phyloP scores from a whole-genome alignment of 2,797 vertebrate genomes.

The Myotis daubentonii region DNA sequence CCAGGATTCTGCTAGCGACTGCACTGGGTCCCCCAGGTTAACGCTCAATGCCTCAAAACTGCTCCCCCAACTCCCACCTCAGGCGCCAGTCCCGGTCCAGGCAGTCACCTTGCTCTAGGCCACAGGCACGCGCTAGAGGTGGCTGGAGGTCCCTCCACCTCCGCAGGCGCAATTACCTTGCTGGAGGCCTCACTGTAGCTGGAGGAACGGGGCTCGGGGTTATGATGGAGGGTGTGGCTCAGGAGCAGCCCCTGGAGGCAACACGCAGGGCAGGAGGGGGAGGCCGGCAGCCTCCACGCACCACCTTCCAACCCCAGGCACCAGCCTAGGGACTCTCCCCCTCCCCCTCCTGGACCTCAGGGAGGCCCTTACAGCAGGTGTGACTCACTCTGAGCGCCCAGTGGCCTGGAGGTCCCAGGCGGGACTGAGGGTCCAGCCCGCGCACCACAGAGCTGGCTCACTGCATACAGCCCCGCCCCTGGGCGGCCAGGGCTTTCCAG shows the following conservation, averaged over 20 bases:
- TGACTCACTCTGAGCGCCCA: too few relatives aligned
- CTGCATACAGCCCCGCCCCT: not conserved
- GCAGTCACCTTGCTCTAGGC: too few relatives aligned
- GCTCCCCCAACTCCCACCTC: not conserved
- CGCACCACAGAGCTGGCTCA: not conserved
- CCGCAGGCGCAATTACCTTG: not conserved
- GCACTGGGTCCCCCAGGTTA: not conserved
- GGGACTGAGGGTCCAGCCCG: not conserved
- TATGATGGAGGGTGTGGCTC: too few relatives aligned
- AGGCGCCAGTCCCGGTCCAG: not conserved
- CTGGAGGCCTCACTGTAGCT: not conserved
- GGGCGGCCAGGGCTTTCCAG: not conserved
- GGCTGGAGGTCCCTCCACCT: not conserved
- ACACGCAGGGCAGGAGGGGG: not conserved
- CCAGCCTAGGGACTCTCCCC: not conserved
- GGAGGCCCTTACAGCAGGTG: not conserved
- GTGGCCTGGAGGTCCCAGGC: too few relatives aligned
- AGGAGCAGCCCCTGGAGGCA: too few relatives aligned
- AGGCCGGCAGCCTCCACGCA: too few relatives aligned
- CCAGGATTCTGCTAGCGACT: too few relatives aligned
- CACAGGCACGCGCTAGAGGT: too few relatives aligned
- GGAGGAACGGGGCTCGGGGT: not conserved
- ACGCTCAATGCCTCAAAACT: too few relatives aligned
- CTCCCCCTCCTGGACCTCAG: not conserved
- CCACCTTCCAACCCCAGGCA: too few relatives aligned